Base-by-base conservation (phyloP, 2,113 vertebrate genomes). In the Coregonus clupeaformis region DNA sequence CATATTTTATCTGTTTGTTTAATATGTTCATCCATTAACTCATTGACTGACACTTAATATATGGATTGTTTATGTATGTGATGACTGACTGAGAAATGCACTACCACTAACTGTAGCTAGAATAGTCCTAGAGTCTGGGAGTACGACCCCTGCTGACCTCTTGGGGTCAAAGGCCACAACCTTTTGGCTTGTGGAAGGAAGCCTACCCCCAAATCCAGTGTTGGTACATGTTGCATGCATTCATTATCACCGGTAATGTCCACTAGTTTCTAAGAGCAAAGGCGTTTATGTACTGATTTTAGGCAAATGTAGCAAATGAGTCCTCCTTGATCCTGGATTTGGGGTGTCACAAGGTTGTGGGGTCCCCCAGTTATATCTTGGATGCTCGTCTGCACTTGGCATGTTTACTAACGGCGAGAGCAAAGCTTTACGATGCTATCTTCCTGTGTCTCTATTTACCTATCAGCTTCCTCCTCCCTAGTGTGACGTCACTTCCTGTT, bases 401-500 rank as follows among this genome's bases (percentile, higher is more conserved):
- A 89, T 89, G 86, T 82, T 67, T 84, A 87, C 84, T 90, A 90
- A 87, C 81, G 77, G 82, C 75, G 86, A 59, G 66, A 79, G 77
- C 77, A 82, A 85, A 70, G 79, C 79, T 67, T 76, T 32, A 79
- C 72, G 45, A 18, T 4, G 0, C 52, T 77, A 22, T 73, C 42
- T 36, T 68, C 72, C 24, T 45, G 5, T 13, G 60, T 71, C 42
- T 77, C 74, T 57, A 30, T 49, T 83, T 49, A 72, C n/a, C 32
- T 27, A 59, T 7, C n/a, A 72, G 12, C 32, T 63, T 71, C 49
- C 29, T 73, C 73, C 75, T 70, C 32, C 62, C 25, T 25, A 69
- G 29, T 69, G 49, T 60, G 7, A 60, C 55, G 29, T 71, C n/a
- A 47, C 49, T 68, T 36, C 30, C 55, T 60, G 14, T 69, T 27